Evolutionary conservation across 2,797 vertebrate genomes (phyloP).

Genomic region (Eulemur albifrons): DNA sequence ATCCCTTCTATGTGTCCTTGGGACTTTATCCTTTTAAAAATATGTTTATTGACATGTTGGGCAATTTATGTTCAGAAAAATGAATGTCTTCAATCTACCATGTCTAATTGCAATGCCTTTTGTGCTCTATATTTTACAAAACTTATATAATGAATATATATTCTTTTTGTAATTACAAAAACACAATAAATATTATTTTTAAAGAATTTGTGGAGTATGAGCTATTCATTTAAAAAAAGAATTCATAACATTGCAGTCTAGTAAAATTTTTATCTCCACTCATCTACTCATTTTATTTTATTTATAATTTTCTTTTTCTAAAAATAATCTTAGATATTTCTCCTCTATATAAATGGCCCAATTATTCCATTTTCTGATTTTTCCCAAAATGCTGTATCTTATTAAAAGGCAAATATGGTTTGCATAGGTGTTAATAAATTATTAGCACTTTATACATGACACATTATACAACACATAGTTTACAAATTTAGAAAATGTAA

Average conservation of each 20-base stretch:
- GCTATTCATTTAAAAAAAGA: not conserved
- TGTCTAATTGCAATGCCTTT: not conserved
- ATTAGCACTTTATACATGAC: slow-evolving; percentile 43
- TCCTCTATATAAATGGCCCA: not conserved
- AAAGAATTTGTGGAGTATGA: not conserved
- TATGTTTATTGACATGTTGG: not conserved
- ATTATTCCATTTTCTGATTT: slow-evolving; percentile 46
- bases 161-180: not conserved
- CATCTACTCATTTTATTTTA: not conserved
- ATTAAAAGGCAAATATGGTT: slow-evolving; percentile 57
- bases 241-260: not conserved
- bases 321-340: not conserved
- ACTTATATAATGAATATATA: not conserved
- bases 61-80: slow-evolving; percentile 35
- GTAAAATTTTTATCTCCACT: not conserved
- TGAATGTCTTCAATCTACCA: not conserved
- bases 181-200: slow-evolving; percentile 11
- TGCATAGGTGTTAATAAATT: slow-evolving; percentile 64
- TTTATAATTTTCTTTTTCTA: slow-evolving; percentile 17
- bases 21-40: not conserved
- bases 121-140: not conserved
- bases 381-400: not conserved
- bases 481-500: slow-evolving; percentile 60
- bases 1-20: not conserved
- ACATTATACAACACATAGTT: slow-evolving; percentile 27